Percentiles rank a stretch among this genome's conserved stretches.
These are phyloP conservation scores for Acanthopleura granulata DNA, from an alignment of 2,888 invertebrate genomes.

Conservation along the genomic window DNA sequence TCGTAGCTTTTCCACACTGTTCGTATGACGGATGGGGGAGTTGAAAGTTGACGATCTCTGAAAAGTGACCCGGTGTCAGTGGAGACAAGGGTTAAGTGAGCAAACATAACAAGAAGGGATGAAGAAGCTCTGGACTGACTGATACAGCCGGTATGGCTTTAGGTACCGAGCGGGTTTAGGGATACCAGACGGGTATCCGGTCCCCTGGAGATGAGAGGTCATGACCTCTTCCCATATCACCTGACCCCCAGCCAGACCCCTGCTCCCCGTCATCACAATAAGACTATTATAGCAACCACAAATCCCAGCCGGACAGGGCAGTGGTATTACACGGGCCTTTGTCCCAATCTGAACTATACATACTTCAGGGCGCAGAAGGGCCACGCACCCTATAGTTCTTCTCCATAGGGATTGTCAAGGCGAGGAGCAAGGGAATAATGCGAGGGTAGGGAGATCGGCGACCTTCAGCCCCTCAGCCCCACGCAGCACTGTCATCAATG, in stretches of 20 bases:
- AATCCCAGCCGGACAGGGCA: neutral
- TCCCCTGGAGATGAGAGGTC: neutral
- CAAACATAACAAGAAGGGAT: too few relatives aligned
- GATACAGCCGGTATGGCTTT: too few relatives aligned
- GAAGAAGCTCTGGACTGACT: too few relatives aligned
- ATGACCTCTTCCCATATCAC: slow-evolving; percentile 12
- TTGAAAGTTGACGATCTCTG: too few relatives aligned
- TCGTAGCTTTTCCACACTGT: too few relatives aligned
- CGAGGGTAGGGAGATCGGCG: neutral
- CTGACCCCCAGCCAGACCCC: neutral
- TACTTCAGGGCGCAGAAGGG: slow-evolving; percentile 3
- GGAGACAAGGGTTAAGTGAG: too few relatives aligned
- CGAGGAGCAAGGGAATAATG: neutral
- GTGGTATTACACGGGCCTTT: neutral
- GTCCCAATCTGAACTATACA: slow-evolving; percentile 6
- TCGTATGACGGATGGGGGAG: too few relatives aligned
- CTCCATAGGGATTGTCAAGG: neutral
- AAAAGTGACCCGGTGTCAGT: too few relatives aligned
- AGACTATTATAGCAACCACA: neutral
- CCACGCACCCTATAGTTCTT: neutral
- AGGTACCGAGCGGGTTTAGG: neutral
- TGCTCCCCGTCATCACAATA: slow-evolving; percentile 7
- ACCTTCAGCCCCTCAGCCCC: neutral
- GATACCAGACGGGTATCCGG: neutral
- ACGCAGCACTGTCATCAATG: slow-evolving; percentile 6